These are phyloP conservation scores for Hippocampus zosterae DNA, from an alignment of 2,113 vertebrate genomes.

Conservation along the genomic window DNA sequence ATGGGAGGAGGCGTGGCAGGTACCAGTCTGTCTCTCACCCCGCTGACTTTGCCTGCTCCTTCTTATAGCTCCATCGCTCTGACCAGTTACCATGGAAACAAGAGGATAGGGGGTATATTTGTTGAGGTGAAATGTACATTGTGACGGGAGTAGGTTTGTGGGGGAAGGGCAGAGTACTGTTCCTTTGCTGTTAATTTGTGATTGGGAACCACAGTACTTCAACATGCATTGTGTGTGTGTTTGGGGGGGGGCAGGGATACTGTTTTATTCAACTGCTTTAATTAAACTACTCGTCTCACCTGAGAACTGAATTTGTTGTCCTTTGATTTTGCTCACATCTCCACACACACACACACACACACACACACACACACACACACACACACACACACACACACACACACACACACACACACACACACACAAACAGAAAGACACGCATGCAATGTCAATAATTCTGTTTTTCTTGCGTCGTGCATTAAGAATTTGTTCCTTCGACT, in stretches of 20 bases:
- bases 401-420: not conserved
- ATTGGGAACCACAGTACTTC: not conserved
- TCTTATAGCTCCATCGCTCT: conserved; percentile 60
- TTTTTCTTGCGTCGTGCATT: conserved; percentile 31
- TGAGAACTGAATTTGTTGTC: too few relatives aligned
- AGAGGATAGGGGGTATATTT: conserved; percentile 60
- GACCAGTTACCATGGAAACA: conserved; percentile 77
- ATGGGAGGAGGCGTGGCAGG: conserved; percentile 30
- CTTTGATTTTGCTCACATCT: conserved; percentile 46
- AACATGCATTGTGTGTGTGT: not conserved
- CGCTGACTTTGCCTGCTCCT: conserved; percentile 56
- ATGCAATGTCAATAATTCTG: not conserved
- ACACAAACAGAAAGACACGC: not conserved
- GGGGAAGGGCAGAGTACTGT: not conserved
- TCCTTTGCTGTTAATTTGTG: conserved; percentile 26
- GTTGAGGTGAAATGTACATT: conserved; percentile 49
- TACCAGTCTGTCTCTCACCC: conserved; percentile 58
- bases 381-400: not conserved
- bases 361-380: conserved; percentile 3
- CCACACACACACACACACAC: not conserved
- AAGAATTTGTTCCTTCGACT: conserved; percentile 32
- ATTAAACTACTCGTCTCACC: too few relatives aligned
- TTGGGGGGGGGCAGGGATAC: too few relatives aligned
- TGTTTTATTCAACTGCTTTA: too few relatives aligned
- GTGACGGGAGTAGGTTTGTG: conserved; percentile 6